Conservation (phyloP, 2,113 vertebrate species). For the Mus spicilegus region DNA sequence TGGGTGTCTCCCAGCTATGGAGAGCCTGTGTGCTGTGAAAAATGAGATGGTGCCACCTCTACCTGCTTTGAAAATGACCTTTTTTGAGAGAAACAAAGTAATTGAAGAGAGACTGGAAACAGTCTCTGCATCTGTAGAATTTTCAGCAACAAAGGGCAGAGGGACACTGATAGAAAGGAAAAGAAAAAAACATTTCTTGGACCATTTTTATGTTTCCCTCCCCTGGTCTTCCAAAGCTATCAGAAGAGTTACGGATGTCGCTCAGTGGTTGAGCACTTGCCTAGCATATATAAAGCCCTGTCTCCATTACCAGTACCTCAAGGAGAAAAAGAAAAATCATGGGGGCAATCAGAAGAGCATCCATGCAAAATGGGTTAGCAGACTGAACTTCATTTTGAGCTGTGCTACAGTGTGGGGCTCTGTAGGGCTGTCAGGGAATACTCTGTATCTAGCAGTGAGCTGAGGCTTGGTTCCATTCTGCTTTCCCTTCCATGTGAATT, state of each 20-base stretch:
- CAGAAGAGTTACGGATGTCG: neutral
- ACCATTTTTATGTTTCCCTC: neutral
- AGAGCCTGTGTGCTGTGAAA: neutral
- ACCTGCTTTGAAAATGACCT: neutral
- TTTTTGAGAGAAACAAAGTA: conserved; percentile 29
- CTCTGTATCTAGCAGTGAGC: neutral
- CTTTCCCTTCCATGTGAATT: neutral
- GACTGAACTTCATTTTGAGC: neutral
- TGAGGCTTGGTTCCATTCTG: neutral
- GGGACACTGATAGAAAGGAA: neutral
- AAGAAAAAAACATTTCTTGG: neutral
- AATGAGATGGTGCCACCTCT: neutral
- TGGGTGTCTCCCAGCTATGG: neutral
- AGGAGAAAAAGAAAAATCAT: neutral
- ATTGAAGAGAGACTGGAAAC: neutral
- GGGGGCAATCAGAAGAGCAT: neutral
- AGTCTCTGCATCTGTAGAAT: neutral
- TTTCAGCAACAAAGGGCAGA: neutral
- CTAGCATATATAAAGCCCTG: neutral
- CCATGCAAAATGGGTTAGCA: neutral
- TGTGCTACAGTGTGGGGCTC: neutral
- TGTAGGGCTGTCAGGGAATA: neutral
- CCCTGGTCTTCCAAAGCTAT: neutral
- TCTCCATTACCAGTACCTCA: neutral
- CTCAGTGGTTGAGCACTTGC: neutral